phyloP scores from a whole-genome alignment of 2,113 vertebrate species.

The Myocastor coypus region DNA sequence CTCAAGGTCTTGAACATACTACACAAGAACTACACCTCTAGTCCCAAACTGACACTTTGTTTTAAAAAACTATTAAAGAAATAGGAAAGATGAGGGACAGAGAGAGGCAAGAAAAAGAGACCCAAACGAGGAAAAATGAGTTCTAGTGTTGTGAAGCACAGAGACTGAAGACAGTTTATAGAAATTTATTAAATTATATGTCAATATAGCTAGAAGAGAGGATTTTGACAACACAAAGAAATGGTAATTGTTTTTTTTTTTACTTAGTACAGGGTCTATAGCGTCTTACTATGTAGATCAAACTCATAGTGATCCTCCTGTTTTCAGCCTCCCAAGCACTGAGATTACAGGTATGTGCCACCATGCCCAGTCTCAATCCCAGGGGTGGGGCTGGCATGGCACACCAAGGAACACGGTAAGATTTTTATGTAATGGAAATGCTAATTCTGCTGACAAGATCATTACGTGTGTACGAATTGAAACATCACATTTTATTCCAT shows the following conservation, averaged over 20 bases:
- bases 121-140: neutral
- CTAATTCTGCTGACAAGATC: neutral
- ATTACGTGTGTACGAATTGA: neutral
- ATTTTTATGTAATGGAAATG: neutral
- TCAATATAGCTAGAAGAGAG: neutral
- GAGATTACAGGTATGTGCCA: no score
- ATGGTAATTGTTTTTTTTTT: no score
- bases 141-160: neutral
- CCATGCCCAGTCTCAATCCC: no score
- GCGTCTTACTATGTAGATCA: no score
- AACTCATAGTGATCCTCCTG: no score
- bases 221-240: neutral
- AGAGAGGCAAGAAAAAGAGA: neutral
- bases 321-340: no score
- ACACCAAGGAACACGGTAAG: no score
- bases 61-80: neutral
- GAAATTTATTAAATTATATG: neutral
- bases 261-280: no score
- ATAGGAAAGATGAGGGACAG: neutral
- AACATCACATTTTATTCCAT: neutral
- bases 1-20: neutral
- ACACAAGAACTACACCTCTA: neutral
- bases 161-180: neutral
- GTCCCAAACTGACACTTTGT: neutral
- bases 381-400: no score